These are phyloP conservation scores for Lasaia peninsularis DNA, from an alignment of 1,140 invertebrate species.

Conservation along the genomic window DNA sequence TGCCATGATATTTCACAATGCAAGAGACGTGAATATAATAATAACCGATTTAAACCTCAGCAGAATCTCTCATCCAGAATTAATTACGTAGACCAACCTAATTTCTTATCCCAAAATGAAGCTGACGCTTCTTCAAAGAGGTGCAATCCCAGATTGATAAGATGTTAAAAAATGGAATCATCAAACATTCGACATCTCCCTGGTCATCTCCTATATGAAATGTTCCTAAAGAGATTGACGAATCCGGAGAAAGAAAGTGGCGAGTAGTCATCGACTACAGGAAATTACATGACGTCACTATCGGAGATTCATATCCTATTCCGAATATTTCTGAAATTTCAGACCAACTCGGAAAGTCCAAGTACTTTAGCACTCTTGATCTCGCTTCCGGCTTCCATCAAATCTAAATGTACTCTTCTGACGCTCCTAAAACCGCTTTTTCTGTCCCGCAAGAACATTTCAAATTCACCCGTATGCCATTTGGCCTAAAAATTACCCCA, in stretches of 20 bases:
- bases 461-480: slow-evolving; percentile 1
- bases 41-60: too few relatives aligned
- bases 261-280: slow-evolving; percentile 5
- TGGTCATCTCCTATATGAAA: slow-evolving; percentile 18
- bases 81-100: not conserved
- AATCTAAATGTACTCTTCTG: not conserved
- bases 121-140: too few relatives aligned
- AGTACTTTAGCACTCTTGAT: slow-evolving; percentile 16
- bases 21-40: too few relatives aligned
- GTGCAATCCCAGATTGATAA: slow-evolving; percentile 13
- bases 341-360: slow-evolving; percentile 7
- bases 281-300: not conserved
- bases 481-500: slow-evolving; percentile 16
- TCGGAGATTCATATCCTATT: slow-evolving; percentile 14
- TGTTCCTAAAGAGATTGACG: slow-evolving; percentile 16
- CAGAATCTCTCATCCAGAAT: not conserved
- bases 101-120: too few relatives aligned
- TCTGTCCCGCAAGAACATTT: slow-evolving; percentile 10
- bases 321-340: slow-evolving; percentile 17
- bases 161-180: slow-evolving; percentile 14
- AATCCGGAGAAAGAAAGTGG: slow-evolving; percentile 15
- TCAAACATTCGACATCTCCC: slow-evolving; percentile 10
- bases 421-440: slow-evolving; percentile 16
- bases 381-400: too few relatives aligned
- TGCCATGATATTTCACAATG: too few relatives aligned